Conservation (phyloP, 2,113 vertebrate species). For the Emydura subglobosa region DNA sequence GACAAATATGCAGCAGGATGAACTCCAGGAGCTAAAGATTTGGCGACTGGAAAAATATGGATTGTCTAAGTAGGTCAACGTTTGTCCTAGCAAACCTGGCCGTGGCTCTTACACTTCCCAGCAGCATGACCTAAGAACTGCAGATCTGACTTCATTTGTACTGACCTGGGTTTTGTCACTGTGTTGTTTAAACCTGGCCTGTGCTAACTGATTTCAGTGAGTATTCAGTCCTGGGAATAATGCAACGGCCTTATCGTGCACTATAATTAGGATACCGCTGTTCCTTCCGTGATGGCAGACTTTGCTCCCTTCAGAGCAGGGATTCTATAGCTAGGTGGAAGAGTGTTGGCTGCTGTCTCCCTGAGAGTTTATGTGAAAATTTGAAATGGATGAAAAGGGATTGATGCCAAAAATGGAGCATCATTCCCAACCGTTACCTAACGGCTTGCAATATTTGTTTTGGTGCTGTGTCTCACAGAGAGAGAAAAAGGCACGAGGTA, state of each 20-base stretch:
- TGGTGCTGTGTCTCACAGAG: background rate
- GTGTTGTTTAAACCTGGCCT: background rate
- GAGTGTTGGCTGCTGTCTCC: background rate
- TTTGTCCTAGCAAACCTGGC: background rate
- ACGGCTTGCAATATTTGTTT: background rate
- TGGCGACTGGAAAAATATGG: background rate
- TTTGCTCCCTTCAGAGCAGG: background rate
- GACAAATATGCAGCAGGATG: background rate
- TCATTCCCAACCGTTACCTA: fast-evolving
- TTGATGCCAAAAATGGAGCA: fast-evolving
- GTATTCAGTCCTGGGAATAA: background rate
- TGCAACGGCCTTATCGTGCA: no score
- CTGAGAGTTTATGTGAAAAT: background rate
- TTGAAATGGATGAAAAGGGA: background rate
- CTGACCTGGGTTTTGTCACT: background rate
- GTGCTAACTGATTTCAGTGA: background rate
- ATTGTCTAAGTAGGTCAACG: background rate
- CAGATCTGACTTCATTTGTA: background rate
- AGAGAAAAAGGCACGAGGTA: fast-evolving
- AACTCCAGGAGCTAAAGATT: background rate
- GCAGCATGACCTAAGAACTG: background rate
- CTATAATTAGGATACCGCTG: background rate
- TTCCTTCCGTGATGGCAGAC: background rate
- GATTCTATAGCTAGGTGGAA: background rate
- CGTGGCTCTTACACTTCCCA: background rate